A percentile compares a stretch with the other conserved stretches of the same genome.
phyloP scores from a whole-genome alignment of 2,888 invertebrate species.

The Drosophila tripunctata region DNA sequence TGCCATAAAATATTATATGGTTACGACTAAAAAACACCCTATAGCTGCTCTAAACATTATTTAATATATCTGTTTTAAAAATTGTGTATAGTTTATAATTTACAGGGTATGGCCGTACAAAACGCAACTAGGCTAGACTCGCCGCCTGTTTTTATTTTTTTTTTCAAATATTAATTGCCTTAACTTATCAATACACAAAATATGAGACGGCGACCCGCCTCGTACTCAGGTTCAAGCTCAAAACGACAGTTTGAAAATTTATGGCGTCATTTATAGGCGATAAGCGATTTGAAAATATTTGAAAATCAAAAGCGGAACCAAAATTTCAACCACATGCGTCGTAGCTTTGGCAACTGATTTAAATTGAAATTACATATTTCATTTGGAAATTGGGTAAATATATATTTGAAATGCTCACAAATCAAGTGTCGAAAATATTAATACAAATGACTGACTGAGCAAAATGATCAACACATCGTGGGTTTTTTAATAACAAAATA shows the following conservation, averaged over 20 bases:
- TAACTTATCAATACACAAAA: slow-evolving; percentile 54
- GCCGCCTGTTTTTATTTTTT: slow-evolving; percentile 2
- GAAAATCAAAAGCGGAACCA: slow-evolving; percentile 13
- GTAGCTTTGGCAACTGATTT: slow-evolving; percentile 52
- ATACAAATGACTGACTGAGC: slow-evolving; percentile 36
- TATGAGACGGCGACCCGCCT: slow-evolving; percentile 34
- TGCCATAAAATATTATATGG: slow-evolving; percentile 46
- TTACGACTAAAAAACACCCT: slow-evolving; percentile 18
- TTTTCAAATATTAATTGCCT: slow-evolving; percentile 27
- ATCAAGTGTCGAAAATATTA: slow-evolving; percentile 69
- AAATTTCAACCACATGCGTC: slow-evolving; percentile 4
- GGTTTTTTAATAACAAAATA: slow-evolving; percentile 8
- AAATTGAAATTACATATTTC: slow-evolving; percentile 69
- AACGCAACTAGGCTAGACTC: neutral
- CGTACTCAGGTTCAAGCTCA: slow-evolving; percentile 66
- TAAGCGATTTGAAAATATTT: slow-evolving; percentile 46
- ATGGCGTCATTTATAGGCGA: slow-evolving; percentile 61
- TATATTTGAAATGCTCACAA: slow-evolving; percentile 50
- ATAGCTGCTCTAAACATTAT: neutral
- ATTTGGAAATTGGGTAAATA: slow-evolving; percentile 65
- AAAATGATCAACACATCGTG: slow-evolving; percentile 41
- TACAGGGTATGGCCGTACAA: neutral
- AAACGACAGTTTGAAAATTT: slow-evolving; percentile 56
- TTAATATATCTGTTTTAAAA: neutral
- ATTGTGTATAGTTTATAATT: neutral